phyloP scores from a whole-genome alignment of 1,140 invertebrate genomes.

The Oscheius sp. region DNA sequence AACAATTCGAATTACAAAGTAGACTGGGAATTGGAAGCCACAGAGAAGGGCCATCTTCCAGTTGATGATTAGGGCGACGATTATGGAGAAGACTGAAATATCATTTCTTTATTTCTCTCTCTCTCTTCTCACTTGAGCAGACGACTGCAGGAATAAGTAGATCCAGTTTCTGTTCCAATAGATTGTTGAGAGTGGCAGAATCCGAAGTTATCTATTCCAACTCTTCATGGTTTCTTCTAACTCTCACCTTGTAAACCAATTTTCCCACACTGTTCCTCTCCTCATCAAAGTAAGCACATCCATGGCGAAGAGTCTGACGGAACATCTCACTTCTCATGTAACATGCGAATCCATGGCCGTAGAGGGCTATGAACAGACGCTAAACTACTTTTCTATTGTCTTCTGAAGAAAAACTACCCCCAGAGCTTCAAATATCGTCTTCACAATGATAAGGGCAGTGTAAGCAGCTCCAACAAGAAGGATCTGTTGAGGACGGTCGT shows the following conservation, averaged over 20 bases:
- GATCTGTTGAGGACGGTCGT: conserved; percentile 14
- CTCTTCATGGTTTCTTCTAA: neutral
- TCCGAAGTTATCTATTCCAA: conserved; percentile 46
- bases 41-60: conserved; percentile 58
- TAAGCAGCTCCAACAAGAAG: conserved; percentile 24
- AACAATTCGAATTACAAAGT: conserved; percentile 53
- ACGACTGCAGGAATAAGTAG: conserved; percentile 52
- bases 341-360: conserved; percentile 55
- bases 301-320: conserved; percentile 46
- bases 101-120: no score
- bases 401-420: conserved; percentile 10
- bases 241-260: conserved; percentile 52
- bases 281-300: conserved; percentile 58
- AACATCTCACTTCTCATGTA: conserved; percentile 55
- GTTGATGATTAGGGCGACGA: conserved; percentile 53
- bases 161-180: conserved; percentile 48
- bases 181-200: conserved; percentile 53
- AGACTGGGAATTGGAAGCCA: conserved; percentile 57
- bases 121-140: conserved; percentile 36
- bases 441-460: conserved; percentile 27
- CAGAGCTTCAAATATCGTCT: conserved; percentile 32
- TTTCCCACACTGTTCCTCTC: conserved; percentile 53
- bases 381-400: neutral
- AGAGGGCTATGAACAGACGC: conserved; percentile 52
- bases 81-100: conserved; percentile 44